Evolutionary conservation across 1,140 invertebrate genomes (phyloP).

Genomic region (Agrilus planipennis): DNA sequence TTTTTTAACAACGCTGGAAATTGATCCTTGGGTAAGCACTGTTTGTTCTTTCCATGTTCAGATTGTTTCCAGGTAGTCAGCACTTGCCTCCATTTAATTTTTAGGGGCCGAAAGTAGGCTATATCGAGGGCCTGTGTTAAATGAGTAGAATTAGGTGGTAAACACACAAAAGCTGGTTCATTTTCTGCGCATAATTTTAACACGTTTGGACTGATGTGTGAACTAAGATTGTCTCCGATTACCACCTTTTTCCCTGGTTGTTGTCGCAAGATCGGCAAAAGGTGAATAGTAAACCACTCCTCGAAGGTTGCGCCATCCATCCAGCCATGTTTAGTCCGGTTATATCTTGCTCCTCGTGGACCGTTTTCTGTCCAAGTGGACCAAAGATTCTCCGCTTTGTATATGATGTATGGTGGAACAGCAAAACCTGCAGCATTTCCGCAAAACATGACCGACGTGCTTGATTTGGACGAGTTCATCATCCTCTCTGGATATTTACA

Average conservation of each 20-base stretch:
- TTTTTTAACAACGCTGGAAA: too few relatives aligned
- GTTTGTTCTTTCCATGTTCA: too few relatives aligned
- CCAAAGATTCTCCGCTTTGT: conserved; percentile 1
- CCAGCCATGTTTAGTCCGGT: conserved; percentile 2
- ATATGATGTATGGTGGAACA: neutral
- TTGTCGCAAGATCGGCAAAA: neutral
- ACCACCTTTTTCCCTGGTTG: neutral
- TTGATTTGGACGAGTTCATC: neutral
- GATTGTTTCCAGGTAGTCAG: conserved; percentile 26
- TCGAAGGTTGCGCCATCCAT: conserved; percentile 4
- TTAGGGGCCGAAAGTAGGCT: conserved; percentile 30
- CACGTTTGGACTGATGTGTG: conserved; percentile 1
- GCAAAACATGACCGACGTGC: conserved; percentile 1
- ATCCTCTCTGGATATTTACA: conserved; percentile 1
- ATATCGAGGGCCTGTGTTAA: conserved; percentile 31
- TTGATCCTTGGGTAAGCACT: too few relatives aligned
- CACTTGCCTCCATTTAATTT: conserved; percentile 28
- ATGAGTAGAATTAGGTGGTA: conserved; percentile 32
- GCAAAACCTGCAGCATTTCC: neutral
- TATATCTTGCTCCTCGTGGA: conserved; percentile 6
- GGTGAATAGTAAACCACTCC: conserved; percentile 5
- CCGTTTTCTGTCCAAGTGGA: conserved; percentile 7
- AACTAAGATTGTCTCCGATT: conserved; percentile 6
- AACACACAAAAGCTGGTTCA: conserved; percentile 9
- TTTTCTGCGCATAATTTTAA: conserved; percentile 3